Percentiles rank a stretch among this genome's conserved stretches.
Conservation (phyloP, 2,113 vertebrate species). For the Chitala chitala region DNA sequence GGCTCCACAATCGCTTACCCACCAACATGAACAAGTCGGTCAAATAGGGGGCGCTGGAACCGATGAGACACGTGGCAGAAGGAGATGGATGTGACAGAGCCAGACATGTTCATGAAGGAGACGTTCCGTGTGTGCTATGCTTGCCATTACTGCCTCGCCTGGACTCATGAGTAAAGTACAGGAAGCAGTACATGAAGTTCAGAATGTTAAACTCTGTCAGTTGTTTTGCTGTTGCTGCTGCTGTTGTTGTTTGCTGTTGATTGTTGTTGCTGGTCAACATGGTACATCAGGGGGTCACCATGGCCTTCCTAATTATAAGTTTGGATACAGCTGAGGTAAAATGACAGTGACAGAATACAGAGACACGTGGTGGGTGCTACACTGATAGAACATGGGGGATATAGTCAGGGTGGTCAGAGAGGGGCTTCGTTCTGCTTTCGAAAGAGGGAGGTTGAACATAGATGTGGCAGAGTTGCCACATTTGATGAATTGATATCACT, state of each 20-base stretch:
- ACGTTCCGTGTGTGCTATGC: too few relatives aligned
- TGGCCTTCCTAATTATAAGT: too few relatives aligned
- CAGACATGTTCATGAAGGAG: neutral
- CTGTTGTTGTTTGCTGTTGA: too few relatives aligned
- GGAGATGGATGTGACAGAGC: neutral
- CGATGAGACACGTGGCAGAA: neutral
- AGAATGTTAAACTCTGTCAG: neutral
- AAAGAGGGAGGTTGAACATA: neutral
- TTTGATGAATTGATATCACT: slow-evolving; percentile 40
- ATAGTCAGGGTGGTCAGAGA: neutral
- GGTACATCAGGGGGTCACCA: too few relatives aligned
- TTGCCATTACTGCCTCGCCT: too few relatives aligned
- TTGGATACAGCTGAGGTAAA: neutral
- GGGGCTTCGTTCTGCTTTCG: neutral
- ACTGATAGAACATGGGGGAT: neutral
- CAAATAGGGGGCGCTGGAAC: neutral
- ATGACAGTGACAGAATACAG: neutral
- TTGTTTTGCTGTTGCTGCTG: too few relatives aligned
- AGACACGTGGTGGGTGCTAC: neutral
- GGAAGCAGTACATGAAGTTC: neutral
- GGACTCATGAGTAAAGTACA: too few relatives aligned
- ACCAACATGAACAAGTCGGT: neutral
- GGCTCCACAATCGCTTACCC: neutral
- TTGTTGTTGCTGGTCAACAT: too few relatives aligned
- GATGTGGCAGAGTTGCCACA: slow-evolving; percentile 42